Evolutionary conservation across 1,140 invertebrate genomes (phyloP).

Genomic region (Drosophila nasuta): DNA sequence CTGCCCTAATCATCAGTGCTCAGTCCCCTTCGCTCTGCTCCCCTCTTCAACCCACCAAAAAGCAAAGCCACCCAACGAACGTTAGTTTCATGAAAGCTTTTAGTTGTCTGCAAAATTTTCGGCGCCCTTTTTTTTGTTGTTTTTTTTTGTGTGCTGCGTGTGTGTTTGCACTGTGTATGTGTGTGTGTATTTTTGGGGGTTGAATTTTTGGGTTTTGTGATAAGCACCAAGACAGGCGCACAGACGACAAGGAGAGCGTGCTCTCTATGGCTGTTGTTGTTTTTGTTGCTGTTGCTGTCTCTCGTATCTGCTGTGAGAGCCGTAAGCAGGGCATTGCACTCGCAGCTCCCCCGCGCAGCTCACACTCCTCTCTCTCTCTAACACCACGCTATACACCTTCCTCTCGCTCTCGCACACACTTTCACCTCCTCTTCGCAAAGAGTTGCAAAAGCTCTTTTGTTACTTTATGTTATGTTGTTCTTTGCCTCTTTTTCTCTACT

Average conservation of each 20-base stretch:
- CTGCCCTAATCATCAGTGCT: constrained; percentile 72
- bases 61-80: constrained; percentile 24
- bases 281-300: constrained; percentile 5
- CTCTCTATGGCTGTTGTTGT: neutral
- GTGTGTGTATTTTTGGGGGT: constrained; percentile 70
- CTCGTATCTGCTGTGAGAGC: constrained; percentile 36
- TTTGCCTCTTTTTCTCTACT: neutral
- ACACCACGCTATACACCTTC: constrained; percentile 18
- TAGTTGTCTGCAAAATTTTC: constrained; percentile 80
- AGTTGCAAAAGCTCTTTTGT: constrained; percentile 67
- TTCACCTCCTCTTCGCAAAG: constrained; percentile 54
- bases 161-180: constrained; percentile 24
- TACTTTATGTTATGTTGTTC: constrained; percentile 14
- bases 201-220: constrained; percentile 67
- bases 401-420: constrained; percentile 26
- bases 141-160: constrained; percentile 1
- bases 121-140: constrained; percentile 57
- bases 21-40: neutral
- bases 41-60: neutral
- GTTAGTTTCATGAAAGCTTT: constrained; percentile 82
- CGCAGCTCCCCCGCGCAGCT: constrained; percentile 34
- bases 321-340: constrained; percentile 84
- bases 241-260: constrained; percentile 54
- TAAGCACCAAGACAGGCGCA: constrained; percentile 73
- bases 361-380: neutral